phyloP scores from a whole-genome alignment of 2,888 invertebrate species.

The Hetaerina titia region DNA sequence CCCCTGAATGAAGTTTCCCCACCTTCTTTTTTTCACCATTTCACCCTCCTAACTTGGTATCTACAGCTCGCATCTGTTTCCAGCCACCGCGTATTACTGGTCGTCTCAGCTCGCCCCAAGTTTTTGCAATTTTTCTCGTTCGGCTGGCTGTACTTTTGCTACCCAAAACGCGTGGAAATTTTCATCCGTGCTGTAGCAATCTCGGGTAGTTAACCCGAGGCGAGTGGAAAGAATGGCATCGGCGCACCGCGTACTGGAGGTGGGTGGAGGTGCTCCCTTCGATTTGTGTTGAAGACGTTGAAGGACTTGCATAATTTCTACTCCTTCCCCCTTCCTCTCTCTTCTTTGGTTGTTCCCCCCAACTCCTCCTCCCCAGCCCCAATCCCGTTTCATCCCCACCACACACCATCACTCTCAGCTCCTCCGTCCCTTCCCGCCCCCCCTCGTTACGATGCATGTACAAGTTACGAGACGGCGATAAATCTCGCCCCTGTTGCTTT shows the following conservation, averaged over 20 bases:
- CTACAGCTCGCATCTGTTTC: background rate
- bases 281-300: background rate
- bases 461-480: conserved; percentile 32
- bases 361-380: too few relatives aligned
- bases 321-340: background rate
- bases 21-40: background rate
- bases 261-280: background rate
- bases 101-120: background rate
- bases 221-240: background rate
- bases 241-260: background rate
- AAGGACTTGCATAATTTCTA: background rate
- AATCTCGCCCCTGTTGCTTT: background rate
- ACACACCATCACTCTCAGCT: background rate
- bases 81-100: background rate
- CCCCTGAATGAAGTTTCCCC: background rate
- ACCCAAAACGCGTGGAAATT: background rate
- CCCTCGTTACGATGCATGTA: conserved; percentile 35
- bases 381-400: background rate
- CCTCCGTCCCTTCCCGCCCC: background rate
- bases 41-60: background rate
- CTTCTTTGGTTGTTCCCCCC: too few relatives aligned
- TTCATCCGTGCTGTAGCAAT: background rate
- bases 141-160: background rate
- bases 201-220: background rate
- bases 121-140: background rate